Conservation (phyloP, 2,888 invertebrate genomes). For the Protula sp. region DNA sequence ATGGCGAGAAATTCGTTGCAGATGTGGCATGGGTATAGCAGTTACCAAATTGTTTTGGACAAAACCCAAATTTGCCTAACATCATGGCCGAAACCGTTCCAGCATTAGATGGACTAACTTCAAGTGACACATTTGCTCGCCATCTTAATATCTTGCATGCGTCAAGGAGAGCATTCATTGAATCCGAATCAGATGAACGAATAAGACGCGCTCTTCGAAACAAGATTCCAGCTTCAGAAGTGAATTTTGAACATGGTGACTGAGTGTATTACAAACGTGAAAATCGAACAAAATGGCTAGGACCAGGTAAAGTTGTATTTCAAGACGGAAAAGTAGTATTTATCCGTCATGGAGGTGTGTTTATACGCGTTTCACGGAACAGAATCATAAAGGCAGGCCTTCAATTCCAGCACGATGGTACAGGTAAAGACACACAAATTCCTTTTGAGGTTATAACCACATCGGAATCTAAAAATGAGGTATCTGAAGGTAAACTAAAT, state of each 20-base stretch:
- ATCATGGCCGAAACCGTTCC: constrained; percentile 7
- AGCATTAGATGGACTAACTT: constrained; percentile 9
- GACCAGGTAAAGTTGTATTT: no score
- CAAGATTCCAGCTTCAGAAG: constrained; percentile 23
- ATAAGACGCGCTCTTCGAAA: constrained; percentile 20
- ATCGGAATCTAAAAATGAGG: no score
- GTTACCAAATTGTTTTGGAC: constrained; percentile 10
- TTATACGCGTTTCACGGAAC: constrained; percentile 28
- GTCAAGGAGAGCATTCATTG: constrained; percentile 17
- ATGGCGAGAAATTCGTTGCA: no score
- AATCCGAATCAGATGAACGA: constrained; percentile 23
- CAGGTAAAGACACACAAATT: no score
- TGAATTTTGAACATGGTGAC: constrained; percentile 25
- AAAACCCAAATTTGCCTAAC: constrained; percentile 8
- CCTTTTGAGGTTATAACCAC: no score
- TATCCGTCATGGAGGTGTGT: constrained; percentile 25
- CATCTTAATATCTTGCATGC: constrained; percentile 19
- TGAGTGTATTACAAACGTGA: constrained; percentile 24
- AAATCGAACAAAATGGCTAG: constrained; percentile 19
- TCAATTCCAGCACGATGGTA: no score
- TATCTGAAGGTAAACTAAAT: no score
- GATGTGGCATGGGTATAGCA: no score
- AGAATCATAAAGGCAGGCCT: constrained; percentile 15
- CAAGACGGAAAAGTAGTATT: constrained; percentile 29
- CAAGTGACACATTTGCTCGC: constrained; percentile 12